Evolutionary conservation across 35 echinoderm and acorn worm genomes (phyloP), one percentile per base, ranked within the genome.

Genomic region (Ophioderma brevispina): DNA sequence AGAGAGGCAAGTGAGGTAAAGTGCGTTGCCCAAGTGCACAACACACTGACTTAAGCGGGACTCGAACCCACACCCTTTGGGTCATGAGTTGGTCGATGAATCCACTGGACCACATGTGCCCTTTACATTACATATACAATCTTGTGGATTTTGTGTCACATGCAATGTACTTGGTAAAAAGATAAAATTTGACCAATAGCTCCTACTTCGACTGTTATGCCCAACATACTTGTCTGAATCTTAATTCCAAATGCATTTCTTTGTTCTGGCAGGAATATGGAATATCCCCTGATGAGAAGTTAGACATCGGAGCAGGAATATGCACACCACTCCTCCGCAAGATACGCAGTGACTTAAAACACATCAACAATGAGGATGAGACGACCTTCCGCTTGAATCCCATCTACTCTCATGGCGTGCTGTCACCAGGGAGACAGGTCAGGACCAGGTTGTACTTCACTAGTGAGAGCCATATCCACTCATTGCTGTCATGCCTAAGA

Each of bases 391-490:
- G 97, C 0, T 86, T 99, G 17, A 99, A 99, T 78, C 97, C 97
- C 0, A 49, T 86, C 33, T 99, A 99, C 90, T 93, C 97, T 0
- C 87, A 89, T 25, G 93, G 94, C 82, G 97, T 99, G 4, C 32
- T 99, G 84, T 95, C 97, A 55, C 97, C 97, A 13, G 97, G 89
- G n/a, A 81, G 97, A 33, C 97, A 99, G n/a, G 97, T 99, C 33
- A 55, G 97, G 23, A 95, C 97, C 4, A 56, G 97, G 30, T 91
- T 99, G 11, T 99, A 99, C 86, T 99, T 99, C 80, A 99, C 97
- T 33, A 99, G 97, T 88, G 97, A 99, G 84, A 99, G 97, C 80
- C 97, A 95, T 38, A 99, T 99, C 15, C 97, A 99, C 39, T 95
- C 97, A 37, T 75, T 99, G 40, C 88, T 99, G 5, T 95, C 93